These are phyloP conservation scores for Porites evermanni DNA, from an alignment of 92 coral and sea anemone genomes.

Conservation along the genomic window DNA sequence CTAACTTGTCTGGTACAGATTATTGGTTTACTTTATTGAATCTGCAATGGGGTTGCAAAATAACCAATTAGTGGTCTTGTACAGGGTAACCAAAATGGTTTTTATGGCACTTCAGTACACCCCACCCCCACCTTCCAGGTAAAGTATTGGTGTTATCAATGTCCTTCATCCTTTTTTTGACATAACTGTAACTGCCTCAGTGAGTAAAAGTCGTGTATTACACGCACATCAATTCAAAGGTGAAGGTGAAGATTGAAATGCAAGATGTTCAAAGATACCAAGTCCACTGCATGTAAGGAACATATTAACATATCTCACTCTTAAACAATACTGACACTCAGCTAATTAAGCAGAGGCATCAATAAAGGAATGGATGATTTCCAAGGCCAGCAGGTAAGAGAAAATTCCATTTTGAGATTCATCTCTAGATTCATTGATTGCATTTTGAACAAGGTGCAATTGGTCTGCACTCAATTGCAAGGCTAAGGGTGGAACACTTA, in stretches of 20 bases:
- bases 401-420: constrained; percentile 35
- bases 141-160: background rate
- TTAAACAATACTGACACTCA: background rate
- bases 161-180: background rate
- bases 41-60: too few species aligned
- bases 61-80: too few species aligned
- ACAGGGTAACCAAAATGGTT: too few species aligned
- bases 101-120: background rate
- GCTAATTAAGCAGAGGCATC: background rate
- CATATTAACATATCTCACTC: constrained; percentile 10
- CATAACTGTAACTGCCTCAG: background rate
- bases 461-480: constrained; percentile 23
- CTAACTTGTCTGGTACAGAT: too few species aligned
- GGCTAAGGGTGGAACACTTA: constrained; percentile 28
- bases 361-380: constrained; percentile 20
- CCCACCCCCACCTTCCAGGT: background rate
- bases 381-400: constrained; percentile 20
- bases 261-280: background rate
- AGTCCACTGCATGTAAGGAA: background rate
- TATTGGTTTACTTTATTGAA: too few species aligned
- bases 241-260: constrained; percentile 7
- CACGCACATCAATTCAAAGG: constrained; percentile 10
- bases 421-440: constrained; percentile 26
- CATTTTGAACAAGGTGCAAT: constrained; percentile 26
- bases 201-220: constrained; percentile 9